phyloP scores from a whole-genome alignment of 2,888 invertebrate species.

The Eupsilia transversa region DNA sequence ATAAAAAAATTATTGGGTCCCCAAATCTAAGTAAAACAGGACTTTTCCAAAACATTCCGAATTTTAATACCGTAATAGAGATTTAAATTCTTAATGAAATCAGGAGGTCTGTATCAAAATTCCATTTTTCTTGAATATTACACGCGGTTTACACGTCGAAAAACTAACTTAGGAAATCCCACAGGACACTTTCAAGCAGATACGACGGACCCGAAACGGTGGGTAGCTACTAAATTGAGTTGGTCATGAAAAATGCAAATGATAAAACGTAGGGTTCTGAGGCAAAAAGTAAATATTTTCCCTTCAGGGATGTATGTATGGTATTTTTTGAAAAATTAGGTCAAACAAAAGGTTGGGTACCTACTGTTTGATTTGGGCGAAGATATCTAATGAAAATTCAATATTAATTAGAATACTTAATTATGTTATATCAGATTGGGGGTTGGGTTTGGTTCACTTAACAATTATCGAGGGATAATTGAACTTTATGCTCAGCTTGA shows the following conservation, averaged over 20 bases:
- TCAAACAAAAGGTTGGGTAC: conserved; percentile 43
- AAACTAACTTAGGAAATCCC: conserved; percentile 66
- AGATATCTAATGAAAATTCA: conserved; percentile 50
- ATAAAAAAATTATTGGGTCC: neutral
- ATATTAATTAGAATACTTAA: conserved; percentile 55
- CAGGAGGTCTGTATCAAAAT: conserved; percentile 58
- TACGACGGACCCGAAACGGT: conserved; percentile 63
- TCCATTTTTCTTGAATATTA: conserved; percentile 65
- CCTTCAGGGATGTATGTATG: conserved; percentile 40
- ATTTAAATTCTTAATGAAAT: conserved; percentile 47
- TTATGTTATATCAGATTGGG: conserved; percentile 44
- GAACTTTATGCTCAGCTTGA: conserved; percentile 58
- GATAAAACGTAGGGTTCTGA: conserved; percentile 64
- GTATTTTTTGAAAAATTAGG: conserved; percentile 48
- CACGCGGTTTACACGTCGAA: conserved; percentile 48
- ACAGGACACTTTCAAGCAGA: conserved; percentile 63
- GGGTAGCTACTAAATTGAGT: conserved; percentile 71
- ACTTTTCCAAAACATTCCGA: conserved; percentile 7
- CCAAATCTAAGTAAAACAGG: conserved; percentile 1
- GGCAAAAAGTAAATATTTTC: conserved; percentile 60
- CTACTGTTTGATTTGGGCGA: conserved; percentile 35
- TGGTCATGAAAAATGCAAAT: conserved; percentile 72
- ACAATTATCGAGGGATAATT: conserved; percentile 63
- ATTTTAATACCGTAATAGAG: conserved; percentile 32
- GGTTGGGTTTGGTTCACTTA: conserved; percentile 49